phyloP scores from a whole-genome alignment of 2,888 invertebrate genomes.

The Drosophila atroscutellata region DNA sequence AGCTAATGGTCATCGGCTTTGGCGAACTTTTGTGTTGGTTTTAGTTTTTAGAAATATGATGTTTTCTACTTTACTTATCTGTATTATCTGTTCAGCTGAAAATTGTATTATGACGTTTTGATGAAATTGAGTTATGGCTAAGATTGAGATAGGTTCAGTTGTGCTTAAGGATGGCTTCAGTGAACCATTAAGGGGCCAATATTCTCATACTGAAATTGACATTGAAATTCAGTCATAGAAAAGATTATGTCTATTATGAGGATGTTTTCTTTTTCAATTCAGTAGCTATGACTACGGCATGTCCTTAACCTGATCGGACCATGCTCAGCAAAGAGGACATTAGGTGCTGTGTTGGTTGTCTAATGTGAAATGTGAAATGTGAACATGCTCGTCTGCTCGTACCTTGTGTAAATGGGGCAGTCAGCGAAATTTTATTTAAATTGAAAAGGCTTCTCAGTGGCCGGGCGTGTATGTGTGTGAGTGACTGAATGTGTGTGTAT shows the following conservation, averaged over 20 bases:
- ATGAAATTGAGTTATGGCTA: neutral
- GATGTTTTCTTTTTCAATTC: neutral
- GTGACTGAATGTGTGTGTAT: slow-evolving; percentile 1
- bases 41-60: neutral
- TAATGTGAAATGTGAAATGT: slow-evolving; percentile 40
- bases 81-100: neutral
- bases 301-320: neutral
- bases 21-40: neutral
- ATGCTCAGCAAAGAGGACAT: slow-evolving; percentile 14
- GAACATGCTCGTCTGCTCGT: slow-evolving; percentile 30
- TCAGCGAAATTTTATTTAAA: slow-evolving; percentile 69
- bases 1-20: slow-evolving; percentile 35
- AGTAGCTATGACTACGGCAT: slow-evolving; percentile 7
- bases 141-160: neutral
- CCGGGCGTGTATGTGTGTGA: slow-evolving; percentile 1
- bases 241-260: too few relatives aligned
- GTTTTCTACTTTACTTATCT: too few relatives aligned
- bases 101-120: neutral
- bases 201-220: neutral
- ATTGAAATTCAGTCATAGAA: neutral
- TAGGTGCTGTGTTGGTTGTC: slow-evolving; percentile 23
- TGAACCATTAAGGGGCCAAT: neutral
- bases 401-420: slow-evolving; percentile 57
- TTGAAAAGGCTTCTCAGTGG: slow-evolving; percentile 45
- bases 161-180: neutral